Evolutionary conservation across 2,797 vertebrate species (phyloP).

Genomic region (Aeoliscus strigatus): DNA sequence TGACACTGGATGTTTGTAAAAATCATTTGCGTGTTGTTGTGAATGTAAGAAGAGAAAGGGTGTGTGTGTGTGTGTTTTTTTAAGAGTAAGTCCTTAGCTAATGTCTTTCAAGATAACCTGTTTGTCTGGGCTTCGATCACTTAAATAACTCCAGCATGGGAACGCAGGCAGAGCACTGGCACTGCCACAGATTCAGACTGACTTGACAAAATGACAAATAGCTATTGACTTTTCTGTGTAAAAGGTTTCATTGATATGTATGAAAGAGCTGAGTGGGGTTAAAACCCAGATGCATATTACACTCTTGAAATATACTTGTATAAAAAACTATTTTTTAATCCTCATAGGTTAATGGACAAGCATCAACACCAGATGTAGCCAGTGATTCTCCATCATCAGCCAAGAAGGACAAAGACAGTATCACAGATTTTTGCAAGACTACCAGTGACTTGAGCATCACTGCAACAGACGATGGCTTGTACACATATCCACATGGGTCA

Average conservation of each 20-base stretch:
- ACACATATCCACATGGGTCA: conserved; percentile 8
- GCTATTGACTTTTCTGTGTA: conserved; percentile 3
- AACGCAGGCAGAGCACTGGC: conserved; percentile 22
- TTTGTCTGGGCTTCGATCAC: conserved; percentile 45
- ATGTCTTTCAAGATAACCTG: conserved; percentile 56
- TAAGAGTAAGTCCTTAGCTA: conserved; percentile 14
- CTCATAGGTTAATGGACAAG: conserved; percentile 45
- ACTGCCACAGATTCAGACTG: not conserved
- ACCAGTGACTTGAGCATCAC: conserved; percentile 12
- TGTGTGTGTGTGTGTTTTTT: conserved; percentile 28
- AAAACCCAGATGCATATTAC: no score
- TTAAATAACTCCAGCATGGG: conserved; percentile 48
- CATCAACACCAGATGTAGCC: conserved; percentile 4
- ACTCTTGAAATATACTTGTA: no score
- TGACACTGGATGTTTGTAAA: not conserved
- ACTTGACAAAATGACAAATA: conserved; percentile 17
- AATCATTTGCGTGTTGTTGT: conserved; percentile 21
- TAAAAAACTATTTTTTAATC: not conserved
- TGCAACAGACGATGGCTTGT: conserved; percentile 10
- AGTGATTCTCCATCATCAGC: conserved; percentile 9
- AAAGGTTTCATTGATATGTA: conserved; percentile 20
- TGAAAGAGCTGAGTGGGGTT: no score
- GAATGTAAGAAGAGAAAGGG: conserved; percentile 9
- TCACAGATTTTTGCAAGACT: conserved; percentile 20
- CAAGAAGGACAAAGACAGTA: conserved; percentile 22